Evolutionary conservation across 2,888 invertebrate species (phyloP).

Genomic region (Drosophila neutralis): DNA sequence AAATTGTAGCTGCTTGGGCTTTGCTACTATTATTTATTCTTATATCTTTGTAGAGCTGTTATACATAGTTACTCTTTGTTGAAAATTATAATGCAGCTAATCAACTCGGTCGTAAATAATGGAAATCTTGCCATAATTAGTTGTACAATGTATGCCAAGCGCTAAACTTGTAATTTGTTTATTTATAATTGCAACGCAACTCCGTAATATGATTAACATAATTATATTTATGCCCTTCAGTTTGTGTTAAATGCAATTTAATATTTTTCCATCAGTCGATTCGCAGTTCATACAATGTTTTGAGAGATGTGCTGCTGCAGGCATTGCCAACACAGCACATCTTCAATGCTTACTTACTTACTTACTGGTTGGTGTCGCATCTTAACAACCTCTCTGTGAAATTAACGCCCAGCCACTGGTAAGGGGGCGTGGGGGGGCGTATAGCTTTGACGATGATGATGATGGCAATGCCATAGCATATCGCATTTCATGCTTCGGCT

Average conservation of each 20-base stretch:
- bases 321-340: slow-evolving; percentile 1
- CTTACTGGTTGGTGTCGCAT: slow-evolving; percentile 13
- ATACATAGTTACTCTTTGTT: background rate
- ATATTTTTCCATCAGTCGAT: slow-evolving; percentile 46
- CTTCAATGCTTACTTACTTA: slow-evolving; percentile 9
- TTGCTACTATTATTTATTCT: background rate
- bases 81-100: background rate
- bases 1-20: background rate
- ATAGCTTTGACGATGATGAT: slow-evolving; percentile 29
- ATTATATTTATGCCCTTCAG: background rate
- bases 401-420: slow-evolving; percentile 43
- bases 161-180: background rate
- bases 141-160: background rate
- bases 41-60: background rate
- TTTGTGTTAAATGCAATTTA: background rate
- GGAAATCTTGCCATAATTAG: background rate
- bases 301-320: slow-evolving; percentile 1
- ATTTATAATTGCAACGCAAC: background rate
- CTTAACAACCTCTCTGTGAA: slow-evolving; percentile 56
- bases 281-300: slow-evolving; percentile 19
- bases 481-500: slow-evolving; percentile 73
- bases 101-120: background rate
- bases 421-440: background rate
- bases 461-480: slow-evolving; percentile 65
- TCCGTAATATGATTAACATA: background rate